Evolutionary conservation across 2,113 vertebrate species (phyloP).

Genomic region (Hiodon alosoides): DNA sequence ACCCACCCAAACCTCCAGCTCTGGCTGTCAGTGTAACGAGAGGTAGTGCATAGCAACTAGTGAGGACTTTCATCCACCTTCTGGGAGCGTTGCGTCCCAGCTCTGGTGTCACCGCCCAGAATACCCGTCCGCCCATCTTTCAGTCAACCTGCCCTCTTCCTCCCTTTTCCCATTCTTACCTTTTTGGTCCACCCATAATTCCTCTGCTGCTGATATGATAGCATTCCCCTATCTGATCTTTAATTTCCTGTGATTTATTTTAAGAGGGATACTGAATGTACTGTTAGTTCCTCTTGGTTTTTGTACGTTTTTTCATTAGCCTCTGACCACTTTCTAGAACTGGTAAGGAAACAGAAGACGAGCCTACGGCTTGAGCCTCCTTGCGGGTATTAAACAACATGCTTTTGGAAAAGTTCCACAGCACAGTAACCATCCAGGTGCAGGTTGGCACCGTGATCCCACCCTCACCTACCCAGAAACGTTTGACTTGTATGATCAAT

Average conservation of each 20-base stretch:
- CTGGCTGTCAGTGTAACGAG: neutral
- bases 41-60: too few species aligned
- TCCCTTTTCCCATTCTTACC: neutral
- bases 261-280: conserved; percentile 16
- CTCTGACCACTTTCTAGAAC: neutral
- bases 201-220: neutral
- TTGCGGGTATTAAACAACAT: neutral
- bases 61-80: neutral
- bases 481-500: conserved; percentile 36
- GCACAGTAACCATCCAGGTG: neutral
- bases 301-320: neutral
- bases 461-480: neutral
- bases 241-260: neutral
- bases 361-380: neutral
- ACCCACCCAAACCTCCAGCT: neutral
- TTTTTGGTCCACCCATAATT: neutral
- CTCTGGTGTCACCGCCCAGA: neutral
- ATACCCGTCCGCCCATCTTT: neutral
- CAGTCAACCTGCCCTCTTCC: neutral
- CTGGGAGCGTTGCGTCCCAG: neutral
- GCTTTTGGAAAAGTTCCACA: neutral
- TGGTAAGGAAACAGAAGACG: neutral
- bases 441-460: neutral
- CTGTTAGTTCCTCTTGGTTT: neutral
- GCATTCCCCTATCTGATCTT: conserved; percentile 16